Percentiles rank a stretch among this genome's conserved stretches.
phyloP scores from a whole-genome alignment of 2,888 invertebrate species.

The Venusia cambrica region DNA sequence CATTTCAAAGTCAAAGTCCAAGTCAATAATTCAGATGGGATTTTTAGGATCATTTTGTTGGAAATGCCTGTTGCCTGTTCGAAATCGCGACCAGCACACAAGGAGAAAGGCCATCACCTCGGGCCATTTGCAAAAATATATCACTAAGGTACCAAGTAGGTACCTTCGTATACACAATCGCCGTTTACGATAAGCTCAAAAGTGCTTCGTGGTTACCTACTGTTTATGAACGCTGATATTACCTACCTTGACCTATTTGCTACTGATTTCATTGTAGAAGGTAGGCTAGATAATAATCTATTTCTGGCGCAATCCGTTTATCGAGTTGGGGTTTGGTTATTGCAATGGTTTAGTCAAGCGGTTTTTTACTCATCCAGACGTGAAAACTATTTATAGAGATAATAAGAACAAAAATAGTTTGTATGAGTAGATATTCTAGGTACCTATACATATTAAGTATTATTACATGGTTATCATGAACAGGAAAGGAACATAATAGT shows the following conservation, averaged over 20 bases:
- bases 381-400: background rate
- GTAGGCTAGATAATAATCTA: too few relatives aligned
- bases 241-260: slow-evolving; percentile 29
- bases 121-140: slow-evolving; percentile 1
- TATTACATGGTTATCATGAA: too few relatives aligned
- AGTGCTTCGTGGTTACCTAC: slow-evolving; percentile 14
- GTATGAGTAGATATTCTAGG: too few relatives aligned
- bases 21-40: too few relatives aligned
- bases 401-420: too few relatives aligned
- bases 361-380: slow-evolving; percentile 6
- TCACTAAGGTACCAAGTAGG: background rate
- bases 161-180: background rate
- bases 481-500: too few relatives aligned
- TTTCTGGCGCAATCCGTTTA: slow-evolving; percentile 22
- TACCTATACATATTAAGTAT: too few relatives aligned
- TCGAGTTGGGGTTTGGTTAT: slow-evolving; percentile 7
- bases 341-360: slow-evolving; percentile 17
- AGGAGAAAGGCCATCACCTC: too few relatives aligned
- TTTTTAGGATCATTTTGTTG: too few relatives aligned
- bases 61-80: too few relatives aligned
- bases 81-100: too few relatives aligned
- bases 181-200: slow-evolving; percentile 10
- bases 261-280: slow-evolving; percentile 27
- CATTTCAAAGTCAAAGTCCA: too few relatives aligned
- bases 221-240: slow-evolving; percentile 19